phyloP scores from a whole-genome alignment of 2,888 invertebrate genomes.

The Monoplex corrugatus region DNA sequence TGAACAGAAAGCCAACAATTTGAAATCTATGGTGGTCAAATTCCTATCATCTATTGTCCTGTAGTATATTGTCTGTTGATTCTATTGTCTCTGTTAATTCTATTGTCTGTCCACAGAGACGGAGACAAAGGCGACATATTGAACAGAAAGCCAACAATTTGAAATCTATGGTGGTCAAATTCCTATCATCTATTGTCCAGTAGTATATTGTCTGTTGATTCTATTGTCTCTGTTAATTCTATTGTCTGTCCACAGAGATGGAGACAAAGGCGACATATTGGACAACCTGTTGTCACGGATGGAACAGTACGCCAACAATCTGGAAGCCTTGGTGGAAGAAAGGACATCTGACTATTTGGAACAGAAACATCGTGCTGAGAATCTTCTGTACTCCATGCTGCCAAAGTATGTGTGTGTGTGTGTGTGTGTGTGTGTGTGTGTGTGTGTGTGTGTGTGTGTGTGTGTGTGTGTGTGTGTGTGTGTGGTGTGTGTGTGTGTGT shows the following conservation, averaged over 20 bases:
- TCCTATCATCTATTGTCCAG: too few species aligned
- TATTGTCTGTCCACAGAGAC: too few species aligned
- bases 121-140: slow-evolving; percentile 93
- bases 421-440: slow-evolving; percentile 24
- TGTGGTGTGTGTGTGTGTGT: neutral
- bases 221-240: too few species aligned
- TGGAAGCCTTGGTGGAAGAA: slow-evolving; percentile 97
- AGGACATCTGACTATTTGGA: slow-evolving; percentile 88
- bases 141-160: neutral
- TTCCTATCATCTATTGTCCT: too few species aligned
- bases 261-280: slow-evolving; percentile 93
- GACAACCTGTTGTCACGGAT: slow-evolving; percentile 97
- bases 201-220: too few species aligned
- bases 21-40: too few species aligned
- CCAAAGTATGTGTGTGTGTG: slow-evolving; percentile 47
- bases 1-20: neutral
- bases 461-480: slow-evolving; percentile 29
- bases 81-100: too few species aligned
- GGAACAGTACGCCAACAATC: slow-evolving; percentile 99
- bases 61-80: too few species aligned
- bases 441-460: slow-evolving; percentile 54
- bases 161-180: too few species aligned
- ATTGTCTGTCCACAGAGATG: too few species aligned
- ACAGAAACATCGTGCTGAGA: slow-evolving; percentile 55
- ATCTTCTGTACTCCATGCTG: slow-evolving; percentile 93